Evolutionary conservation across 2,888 invertebrate genomes (phyloP).

Genomic region (Nomada fabriciana): DNA sequence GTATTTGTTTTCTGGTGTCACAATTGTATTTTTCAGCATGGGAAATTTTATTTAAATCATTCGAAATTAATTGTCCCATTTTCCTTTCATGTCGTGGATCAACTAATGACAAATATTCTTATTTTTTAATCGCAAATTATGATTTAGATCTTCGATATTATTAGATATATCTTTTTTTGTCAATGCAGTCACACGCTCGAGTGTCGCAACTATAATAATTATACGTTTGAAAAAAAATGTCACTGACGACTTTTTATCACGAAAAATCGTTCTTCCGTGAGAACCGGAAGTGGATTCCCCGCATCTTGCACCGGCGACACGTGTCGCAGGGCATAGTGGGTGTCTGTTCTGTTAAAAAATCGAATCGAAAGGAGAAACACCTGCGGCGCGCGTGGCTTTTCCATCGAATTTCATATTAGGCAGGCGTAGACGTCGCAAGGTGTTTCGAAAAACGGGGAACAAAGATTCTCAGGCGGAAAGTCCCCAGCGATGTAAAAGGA

Average conservation of each 20-base stretch:
- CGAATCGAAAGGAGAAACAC: conserved; percentile 64
- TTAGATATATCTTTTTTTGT: too few relatives aligned
- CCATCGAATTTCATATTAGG: background rate
- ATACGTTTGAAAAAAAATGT: background rate
- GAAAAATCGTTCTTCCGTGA: conserved; percentile 25
- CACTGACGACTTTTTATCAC: background rate
- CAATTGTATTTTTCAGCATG: too few relatives aligned
- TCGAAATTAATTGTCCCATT: too few relatives aligned
- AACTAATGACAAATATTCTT: too few relatives aligned
- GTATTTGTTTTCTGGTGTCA: too few relatives aligned
- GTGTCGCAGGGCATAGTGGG: conserved; percentile 50
- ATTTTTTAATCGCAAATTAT: too few relatives aligned
- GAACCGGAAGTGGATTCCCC: conserved; percentile 54
- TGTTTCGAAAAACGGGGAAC: conserved; percentile 26
- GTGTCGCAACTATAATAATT: background rate
- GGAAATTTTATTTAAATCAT: too few relatives aligned
- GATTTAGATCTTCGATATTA: too few relatives aligned
- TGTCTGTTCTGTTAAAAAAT: conserved; percentile 42
- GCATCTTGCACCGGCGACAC: conserved; percentile 63
- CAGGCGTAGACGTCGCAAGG: background rate
- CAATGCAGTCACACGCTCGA: background rate
- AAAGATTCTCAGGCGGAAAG: conserved; percentile 39
- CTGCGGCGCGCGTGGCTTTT: conserved; percentile 69
- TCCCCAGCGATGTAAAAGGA: conserved; percentile 11
- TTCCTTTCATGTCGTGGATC: too few relatives aligned